Evolutionary conservation across 2,113 vertebrate species (phyloP).

Genomic region (Labeo rohita): DNA sequence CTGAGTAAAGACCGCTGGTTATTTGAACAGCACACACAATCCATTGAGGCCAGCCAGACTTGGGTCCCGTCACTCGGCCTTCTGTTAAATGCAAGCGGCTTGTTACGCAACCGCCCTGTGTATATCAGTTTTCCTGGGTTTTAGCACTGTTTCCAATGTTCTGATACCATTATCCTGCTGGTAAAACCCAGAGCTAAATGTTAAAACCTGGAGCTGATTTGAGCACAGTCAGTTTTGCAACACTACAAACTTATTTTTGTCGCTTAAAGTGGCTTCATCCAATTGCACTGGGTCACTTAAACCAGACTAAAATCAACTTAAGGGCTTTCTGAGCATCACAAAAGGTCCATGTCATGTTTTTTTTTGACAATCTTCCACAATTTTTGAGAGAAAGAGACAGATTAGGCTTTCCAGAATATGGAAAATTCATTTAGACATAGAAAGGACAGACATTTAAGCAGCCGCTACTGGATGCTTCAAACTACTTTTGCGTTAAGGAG

Average conservation of each 20-base stretch:
- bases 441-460: not conserved
- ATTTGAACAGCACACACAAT: constrained; percentile 29
- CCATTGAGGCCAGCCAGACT: constrained; percentile 30
- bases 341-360: not conserved
- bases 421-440: not conserved
- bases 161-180: not conserved
- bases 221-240: not conserved
- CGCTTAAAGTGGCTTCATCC: not conserved
- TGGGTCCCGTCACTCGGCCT: not conserved
- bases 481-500: not conserved
- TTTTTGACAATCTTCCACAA: not conserved
- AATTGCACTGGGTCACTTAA: not conserved
- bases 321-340: not conserved
- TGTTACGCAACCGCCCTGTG: constrained; percentile 36
- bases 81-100: constrained; percentile 37
- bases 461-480: not conserved
- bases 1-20: constrained; percentile 9
- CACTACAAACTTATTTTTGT: not conserved
- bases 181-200: not conserved
- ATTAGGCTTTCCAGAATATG: not conserved
- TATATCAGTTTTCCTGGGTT: constrained; percentile 38
- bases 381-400: not conserved
- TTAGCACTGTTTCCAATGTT: constrained; percentile 18
- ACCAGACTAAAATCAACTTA: not conserved
- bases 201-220: not conserved